Percentiles rank a stretch among this genome's conserved stretches.
Conservation (phyloP, 2,113 vertebrate genomes). For the Ptilorrhoa leucosticta region DNA sequence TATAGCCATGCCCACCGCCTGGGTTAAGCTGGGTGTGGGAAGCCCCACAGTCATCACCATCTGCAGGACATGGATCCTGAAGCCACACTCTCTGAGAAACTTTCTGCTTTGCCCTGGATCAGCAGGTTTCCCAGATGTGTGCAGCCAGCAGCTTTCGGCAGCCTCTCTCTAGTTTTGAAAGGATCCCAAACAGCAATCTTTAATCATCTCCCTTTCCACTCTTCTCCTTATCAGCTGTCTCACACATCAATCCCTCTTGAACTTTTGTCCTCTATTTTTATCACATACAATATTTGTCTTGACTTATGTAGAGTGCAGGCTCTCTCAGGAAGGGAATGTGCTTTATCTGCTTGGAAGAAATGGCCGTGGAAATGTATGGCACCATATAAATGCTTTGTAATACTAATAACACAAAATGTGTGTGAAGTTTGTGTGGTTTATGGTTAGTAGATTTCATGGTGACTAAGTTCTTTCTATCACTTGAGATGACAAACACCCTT, state of each 20-base stretch:
- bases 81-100: not conserved
- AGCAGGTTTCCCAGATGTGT: not conserved
- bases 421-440: not conserved
- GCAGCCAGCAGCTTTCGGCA: not conserved
- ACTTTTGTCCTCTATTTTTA: constrained; percentile 52
- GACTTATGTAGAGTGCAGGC: constrained; percentile 23
- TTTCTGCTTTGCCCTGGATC: not conserved
- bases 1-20: rapidly evolving
- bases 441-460: not conserved
- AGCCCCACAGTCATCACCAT: not conserved
- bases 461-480: not conserved
- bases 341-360: constrained; percentile 28
- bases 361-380: not conserved
- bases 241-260: constrained; percentile 15
- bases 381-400: constrained; percentile 37
- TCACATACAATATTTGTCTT: constrained; percentile 25
- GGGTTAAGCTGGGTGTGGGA: not conserved
- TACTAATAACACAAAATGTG: constrained; percentile 14
- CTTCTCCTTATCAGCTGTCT: constrained; percentile 49
- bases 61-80: not conserved
- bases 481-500: not conserved
- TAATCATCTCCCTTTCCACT: constrained; percentile 5
- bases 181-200: not conserved
- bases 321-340: constrained; percentile 9
- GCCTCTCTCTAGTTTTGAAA: not conserved